phyloP scores from a whole-genome alignment of 2,113 vertebrate genomes.

The Physeter macrocephalus region DNA sequence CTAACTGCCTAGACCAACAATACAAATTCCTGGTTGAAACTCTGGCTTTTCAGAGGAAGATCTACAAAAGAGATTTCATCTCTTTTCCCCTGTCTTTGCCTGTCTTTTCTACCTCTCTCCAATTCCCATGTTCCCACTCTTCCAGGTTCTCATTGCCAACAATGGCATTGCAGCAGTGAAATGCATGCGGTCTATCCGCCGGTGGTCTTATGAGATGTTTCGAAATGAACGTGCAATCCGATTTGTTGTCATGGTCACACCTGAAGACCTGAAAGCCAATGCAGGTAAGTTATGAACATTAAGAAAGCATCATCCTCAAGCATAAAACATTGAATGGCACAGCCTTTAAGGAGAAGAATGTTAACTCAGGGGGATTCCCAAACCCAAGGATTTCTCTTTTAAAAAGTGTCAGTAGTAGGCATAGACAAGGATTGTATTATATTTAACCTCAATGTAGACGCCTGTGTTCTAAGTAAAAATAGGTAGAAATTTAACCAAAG shows the following conservation, averaged over 20 bases:
- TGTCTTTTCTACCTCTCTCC: neutral
- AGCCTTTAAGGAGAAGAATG: neutral
- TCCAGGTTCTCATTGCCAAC: constrained; percentile 98
- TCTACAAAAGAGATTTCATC: neutral
- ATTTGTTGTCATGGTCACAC: constrained; percentile 99
- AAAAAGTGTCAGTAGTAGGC: neutral
- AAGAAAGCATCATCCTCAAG: neutral
- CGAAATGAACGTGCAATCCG: constrained; percentile 96
- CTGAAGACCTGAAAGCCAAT: constrained; percentile 98
- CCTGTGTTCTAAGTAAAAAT: neutral
- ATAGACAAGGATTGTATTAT: neutral
- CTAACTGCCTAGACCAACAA: neutral
- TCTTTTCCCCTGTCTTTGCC: neutral
- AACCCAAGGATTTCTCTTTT: neutral
- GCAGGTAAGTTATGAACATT: constrained; percentile 84
- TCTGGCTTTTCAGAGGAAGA: neutral
- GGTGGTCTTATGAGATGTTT: constrained; percentile 99
- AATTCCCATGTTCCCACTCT: neutral
- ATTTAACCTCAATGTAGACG: neutral
- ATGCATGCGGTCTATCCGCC: constrained; percentile 98
- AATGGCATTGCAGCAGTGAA: constrained; percentile 99
- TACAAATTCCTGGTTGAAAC: neutral
- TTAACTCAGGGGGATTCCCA: neutral
- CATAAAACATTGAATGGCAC: accelerated
- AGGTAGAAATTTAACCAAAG: neutral